phyloP scores from a whole-genome alignment of 2,113 vertebrate species.

The Boulengeromyrus knoepffleri region DNA sequence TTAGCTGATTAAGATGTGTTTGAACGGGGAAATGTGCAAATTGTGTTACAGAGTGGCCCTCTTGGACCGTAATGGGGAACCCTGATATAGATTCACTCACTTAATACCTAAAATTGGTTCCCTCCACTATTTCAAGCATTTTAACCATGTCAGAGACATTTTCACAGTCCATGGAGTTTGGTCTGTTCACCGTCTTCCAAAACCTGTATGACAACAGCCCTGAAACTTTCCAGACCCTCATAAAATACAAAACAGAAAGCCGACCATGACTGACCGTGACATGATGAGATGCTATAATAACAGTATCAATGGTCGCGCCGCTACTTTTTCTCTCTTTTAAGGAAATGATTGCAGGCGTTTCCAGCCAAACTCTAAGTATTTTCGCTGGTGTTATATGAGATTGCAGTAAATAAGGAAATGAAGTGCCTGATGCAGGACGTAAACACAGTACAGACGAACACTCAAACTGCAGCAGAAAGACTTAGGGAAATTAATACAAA shows the following conservation, averaged over 20 bases:
- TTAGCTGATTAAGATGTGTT: not conserved
- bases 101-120: not conserved
- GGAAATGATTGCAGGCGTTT: not conserved
- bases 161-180: not conserved
- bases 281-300: not conserved
- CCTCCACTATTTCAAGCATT: not conserved
- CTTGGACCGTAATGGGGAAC: not conserved
- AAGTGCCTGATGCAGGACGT: slow-evolving; percentile 39
- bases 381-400: slow-evolving; percentile 1
- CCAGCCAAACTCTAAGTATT: not conserved
- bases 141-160: not conserved
- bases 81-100: not conserved
- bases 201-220: not conserved
- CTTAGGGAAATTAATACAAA: slow-evolving; percentile 44
- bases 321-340: not conserved
- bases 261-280: not conserved
- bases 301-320: not conserved
- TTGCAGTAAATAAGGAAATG: slow-evolving; percentile 14
- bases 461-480: slow-evolving; percentile 29
- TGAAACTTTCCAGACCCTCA: not conserved
- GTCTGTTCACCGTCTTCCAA: not conserved
- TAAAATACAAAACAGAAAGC: not conserved
- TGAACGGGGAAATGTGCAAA: not conserved
- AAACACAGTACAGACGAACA: slow-evolving; percentile 32
- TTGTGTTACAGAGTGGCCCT: not conserved